phyloP scores from a whole-genome alignment of 1,140 invertebrate genomes.

The Patella vulgata region DNA sequence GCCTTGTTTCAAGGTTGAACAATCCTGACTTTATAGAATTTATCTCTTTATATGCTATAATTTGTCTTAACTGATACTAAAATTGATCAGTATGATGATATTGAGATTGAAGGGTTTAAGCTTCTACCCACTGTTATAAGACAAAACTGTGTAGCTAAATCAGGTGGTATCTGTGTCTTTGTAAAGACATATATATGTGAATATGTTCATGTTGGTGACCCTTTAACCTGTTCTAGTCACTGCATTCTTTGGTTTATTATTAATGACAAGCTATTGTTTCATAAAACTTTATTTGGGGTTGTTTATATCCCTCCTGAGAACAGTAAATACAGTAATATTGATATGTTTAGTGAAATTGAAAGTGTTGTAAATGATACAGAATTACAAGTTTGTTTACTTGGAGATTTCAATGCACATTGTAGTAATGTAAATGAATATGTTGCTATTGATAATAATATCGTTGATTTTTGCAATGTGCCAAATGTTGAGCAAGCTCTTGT shows the following conservation, averaged over 20 bases:
- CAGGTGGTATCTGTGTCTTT: constrained; percentile 12
- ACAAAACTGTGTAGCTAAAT: constrained; percentile 9
- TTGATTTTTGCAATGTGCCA: neutral
- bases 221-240: constrained; percentile 4
- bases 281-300: too few relatives aligned
- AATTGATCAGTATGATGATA: constrained; percentile 9
- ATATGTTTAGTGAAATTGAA: constrained; percentile 14
- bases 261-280: constrained; percentile 12
- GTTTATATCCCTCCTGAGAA: too few relatives aligned
- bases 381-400: constrained; percentile 6
- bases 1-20: constrained; percentile 1
- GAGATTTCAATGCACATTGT: constrained; percentile 4
- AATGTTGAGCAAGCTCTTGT: neutral
- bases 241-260: constrained; percentile 10
- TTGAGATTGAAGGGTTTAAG: constrained; percentile 4
- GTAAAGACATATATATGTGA: neutral
- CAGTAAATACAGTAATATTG: constrained; percentile 3
- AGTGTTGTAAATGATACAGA: constrained; percentile 6
- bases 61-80: constrained; percentile 9
- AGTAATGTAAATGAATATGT: constrained; percentile 8
- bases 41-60: constrained; percentile 6
- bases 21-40: constrained; percentile 6
- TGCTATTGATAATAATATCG: constrained; percentile 6
- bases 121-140: constrained; percentile 7
- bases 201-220: constrained; percentile 1